Base-by-base conservation (phyloP, 2,888 invertebrate species). In the Drosophila picticornis region DNA sequence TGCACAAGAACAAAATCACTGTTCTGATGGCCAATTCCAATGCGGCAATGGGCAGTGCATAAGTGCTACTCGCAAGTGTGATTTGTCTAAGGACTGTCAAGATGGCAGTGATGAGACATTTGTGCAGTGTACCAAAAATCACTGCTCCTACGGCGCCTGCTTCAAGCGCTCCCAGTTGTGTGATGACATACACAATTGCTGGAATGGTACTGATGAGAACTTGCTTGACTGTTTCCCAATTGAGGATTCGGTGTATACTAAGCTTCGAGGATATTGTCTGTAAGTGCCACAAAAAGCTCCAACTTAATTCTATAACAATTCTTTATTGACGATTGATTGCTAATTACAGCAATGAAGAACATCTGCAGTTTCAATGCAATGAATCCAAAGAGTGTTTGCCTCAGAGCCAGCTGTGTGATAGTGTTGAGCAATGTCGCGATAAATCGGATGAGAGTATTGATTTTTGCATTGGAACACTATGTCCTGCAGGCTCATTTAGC, bases 381-480 rank as follows among this genome's bases (percentile, higher is more conserved):
- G 0, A 29, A 6, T 46, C 59, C 0, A 61, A 60, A 7, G 57
- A 70, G 32, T 77, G 71, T 25, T 34, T 75, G 1, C 6, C 34
- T 29, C 38, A 19, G 19, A 32, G 10, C 2, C 4, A 34, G 1
- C 0, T 68, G 0, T 80, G 77, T 22, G 25, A 80, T 29, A 70
- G 77, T 3, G 1, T 40, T 29, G 53, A 5, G 19, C n/a, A 92
- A 27, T 92, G 92, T 59, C 2, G 3, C 0, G 92, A 92, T 74
- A 72, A 67, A 5, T 90, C 91, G 0, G 92, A 92, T 68, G 92
- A 92, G 72, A 78, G 64, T 0, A 56, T 73, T 0, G 75, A 82
- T 13, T 50, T 81, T 13, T 92, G 92, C 55, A 63, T 83, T 16
- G 80, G 88, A 7, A 36, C 13, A 2, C 0, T 9, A 0, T 82